phyloP scores from a whole-genome alignment of 92 coral and sea anemone genomes.

The Bergia sp. region DNA sequence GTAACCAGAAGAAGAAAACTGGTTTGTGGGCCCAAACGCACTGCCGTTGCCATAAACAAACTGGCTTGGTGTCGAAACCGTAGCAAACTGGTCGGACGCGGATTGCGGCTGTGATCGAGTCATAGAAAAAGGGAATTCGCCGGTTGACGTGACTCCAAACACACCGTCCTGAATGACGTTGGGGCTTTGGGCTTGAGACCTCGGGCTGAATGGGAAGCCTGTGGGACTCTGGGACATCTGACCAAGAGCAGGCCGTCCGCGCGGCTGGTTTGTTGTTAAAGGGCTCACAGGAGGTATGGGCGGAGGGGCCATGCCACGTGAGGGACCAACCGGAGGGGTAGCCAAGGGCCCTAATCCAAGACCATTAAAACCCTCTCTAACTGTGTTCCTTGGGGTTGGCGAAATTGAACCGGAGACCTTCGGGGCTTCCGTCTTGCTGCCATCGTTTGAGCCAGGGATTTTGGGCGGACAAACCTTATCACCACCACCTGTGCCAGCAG shows the following conservation, averaged over 20 bases:
- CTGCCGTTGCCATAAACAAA: slow-evolving; percentile 32
- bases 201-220: slow-evolving; percentile 10
- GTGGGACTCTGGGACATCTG: slow-evolving; percentile 26
- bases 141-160: slow-evolving; percentile 23
- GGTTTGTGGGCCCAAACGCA: slow-evolving; percentile 5
- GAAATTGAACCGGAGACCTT: not conserved
- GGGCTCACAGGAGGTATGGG: slow-evolving; percentile 18
- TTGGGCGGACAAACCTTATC: not conserved
- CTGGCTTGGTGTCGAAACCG: slow-evolving; percentile 16
- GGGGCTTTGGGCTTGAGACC: slow-evolving; percentile 28
- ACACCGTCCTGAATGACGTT: slow-evolving; percentile 18
- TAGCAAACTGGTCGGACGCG: slow-evolving; percentile 17
- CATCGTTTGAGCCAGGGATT: not conserved
- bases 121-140: not conserved
- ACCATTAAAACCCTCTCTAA: slow-evolving; percentile 8
- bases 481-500: not conserved
- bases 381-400: not conserved
- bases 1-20: slow-evolving; percentile 16
- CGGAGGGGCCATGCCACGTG: slow-evolving; percentile 7
- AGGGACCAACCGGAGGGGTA: not conserved
- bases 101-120: not conserved
- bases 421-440: not conserved
- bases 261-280: slow-evolving; percentile 7
- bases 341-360: slow-evolving; percentile 19
- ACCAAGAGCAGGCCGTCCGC: slow-evolving; percentile 5